Evolutionary conservation across 1,140 invertebrate genomes (phyloP).

Genomic region (Drosophila fuyamai): DNA sequence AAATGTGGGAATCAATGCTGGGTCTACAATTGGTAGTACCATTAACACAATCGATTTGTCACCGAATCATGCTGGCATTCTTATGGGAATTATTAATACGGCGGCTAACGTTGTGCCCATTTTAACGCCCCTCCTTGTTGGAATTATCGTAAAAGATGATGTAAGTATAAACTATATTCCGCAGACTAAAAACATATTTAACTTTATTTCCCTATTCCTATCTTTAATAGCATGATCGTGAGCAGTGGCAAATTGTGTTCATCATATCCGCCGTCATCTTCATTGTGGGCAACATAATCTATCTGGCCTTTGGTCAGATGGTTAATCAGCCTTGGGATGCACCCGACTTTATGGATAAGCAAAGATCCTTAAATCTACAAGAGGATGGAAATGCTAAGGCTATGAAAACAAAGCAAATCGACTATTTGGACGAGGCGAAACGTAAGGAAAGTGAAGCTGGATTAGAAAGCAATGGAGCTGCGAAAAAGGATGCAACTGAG

Average conservation of each 20-base stretch:
- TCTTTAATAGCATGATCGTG: constrained; percentile 85
- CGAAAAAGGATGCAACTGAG: background rate
- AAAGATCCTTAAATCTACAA: constrained; percentile 1
- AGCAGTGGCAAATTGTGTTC: constrained; percentile 91
- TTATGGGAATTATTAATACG: constrained; percentile 90
- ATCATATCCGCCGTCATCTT: constrained; percentile 90
- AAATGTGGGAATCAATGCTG: constrained; percentile 91
- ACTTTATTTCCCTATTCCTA: constrained; percentile 12
- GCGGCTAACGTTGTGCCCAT: constrained; percentile 90
- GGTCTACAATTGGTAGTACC: constrained; percentile 89
- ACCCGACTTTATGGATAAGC: constrained; percentile 49
- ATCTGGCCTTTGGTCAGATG: constrained; percentile 88
- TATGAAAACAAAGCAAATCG: constrained; percentile 14
- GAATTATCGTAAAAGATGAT: constrained; percentile 87
- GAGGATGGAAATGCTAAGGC: constrained; percentile 49
- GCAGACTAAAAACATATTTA: background rate
- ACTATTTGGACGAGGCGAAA: constrained; percentile 2
- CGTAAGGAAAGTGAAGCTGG: constrained; percentile 12
- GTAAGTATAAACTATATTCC: constrained; percentile 85
- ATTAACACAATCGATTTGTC: constrained; percentile 91
- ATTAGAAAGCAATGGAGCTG: background rate
- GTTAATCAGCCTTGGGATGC: constrained; percentile 89
- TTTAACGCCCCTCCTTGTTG: constrained; percentile 88
- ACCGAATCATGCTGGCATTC: constrained; percentile 90
- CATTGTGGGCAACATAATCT: constrained; percentile 89